These are phyloP conservation scores for Ferdinandea cuprea DNA, from an alignment of 2,888 invertebrate species.

Conservation along the genomic window DNA sequence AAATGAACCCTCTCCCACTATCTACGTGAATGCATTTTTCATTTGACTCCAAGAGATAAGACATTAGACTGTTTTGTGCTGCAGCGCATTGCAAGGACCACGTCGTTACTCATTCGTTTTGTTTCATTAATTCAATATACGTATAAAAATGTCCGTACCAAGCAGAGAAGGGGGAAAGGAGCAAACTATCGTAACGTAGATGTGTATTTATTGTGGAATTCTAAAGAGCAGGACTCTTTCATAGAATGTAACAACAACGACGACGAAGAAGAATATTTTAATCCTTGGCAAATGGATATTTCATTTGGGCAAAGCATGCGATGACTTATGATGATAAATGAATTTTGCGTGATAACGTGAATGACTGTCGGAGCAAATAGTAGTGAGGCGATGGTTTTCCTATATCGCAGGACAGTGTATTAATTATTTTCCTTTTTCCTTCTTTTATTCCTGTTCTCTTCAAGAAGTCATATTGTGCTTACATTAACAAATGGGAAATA, in stretches of 20 bases:
- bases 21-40: conserved; percentile 64
- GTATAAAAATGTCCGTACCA: conserved; percentile 20
- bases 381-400: conserved; percentile 34
- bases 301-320: conserved; percentile 66
- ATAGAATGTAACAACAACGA: conserved; percentile 4
- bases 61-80: conserved; percentile 48
- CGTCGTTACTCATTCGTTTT: conserved; percentile 74
- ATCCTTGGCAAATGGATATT: conserved; percentile 70
- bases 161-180: not conserved
- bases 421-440: conserved; percentile 17
- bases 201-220: conserved; percentile 41
- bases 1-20: conserved; percentile 28
- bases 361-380: conserved; percentile 53
- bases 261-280: conserved; percentile 51
- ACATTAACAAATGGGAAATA: not conserved
- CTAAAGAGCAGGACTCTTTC: conserved; percentile 11
- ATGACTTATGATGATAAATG: conserved; percentile 83
- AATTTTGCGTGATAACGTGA: conserved; percentile 78
- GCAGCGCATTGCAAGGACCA: conserved; percentile 52
- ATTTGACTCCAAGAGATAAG: conserved; percentile 64
- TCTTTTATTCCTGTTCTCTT: not conserved
- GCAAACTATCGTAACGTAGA: conserved; percentile 35
- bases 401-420: conserved; percentile 6
- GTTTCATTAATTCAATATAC: conserved; percentile 76
- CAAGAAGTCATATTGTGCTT: conserved; percentile 2